Evolutionary conservation across 2,113 vertebrate genomes (phyloP).

Genomic region (Gymnocephalus cernua): DNA sequence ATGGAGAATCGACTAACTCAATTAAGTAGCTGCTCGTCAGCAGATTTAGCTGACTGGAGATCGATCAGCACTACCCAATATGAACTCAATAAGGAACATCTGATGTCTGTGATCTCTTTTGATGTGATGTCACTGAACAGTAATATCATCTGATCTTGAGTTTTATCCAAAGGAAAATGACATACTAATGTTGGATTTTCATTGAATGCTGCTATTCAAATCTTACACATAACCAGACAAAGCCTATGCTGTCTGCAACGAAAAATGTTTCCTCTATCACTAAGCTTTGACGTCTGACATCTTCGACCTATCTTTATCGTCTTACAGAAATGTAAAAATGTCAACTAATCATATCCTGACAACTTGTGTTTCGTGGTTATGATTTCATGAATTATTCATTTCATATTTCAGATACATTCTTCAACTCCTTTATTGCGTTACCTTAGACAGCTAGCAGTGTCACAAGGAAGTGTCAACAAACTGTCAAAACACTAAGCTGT

Average conservation of each 20-base stretch:
- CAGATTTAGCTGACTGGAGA: slow-evolving; percentile 27
- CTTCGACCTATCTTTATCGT: slow-evolving; percentile 37
- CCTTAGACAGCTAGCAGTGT: slow-evolving; percentile 35
- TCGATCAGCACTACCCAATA: slow-evolving; percentile 8
- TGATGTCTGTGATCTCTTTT: slow-evolving; percentile 31
- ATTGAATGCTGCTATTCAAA: slow-evolving; percentile 21
- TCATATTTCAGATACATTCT: slow-evolving; percentile 49
- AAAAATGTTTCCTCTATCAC: slow-evolving; percentile 25
- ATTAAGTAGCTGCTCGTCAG: slow-evolving; percentile 40
- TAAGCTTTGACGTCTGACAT: slow-evolving; percentile 2
- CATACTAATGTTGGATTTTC: not conserved
- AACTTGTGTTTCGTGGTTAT: slow-evolving; percentile 17
- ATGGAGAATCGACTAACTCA: slow-evolving; percentile 35
- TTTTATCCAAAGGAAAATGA: slow-evolving; percentile 19
- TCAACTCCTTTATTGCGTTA: slow-evolving; percentile 36
- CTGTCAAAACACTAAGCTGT: slow-evolving; percentile 17
- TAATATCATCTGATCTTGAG: slow-evolving; percentile 14
- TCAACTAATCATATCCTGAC: slow-evolving; percentile 22
- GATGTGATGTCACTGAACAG: slow-evolving; percentile 21
- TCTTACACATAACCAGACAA: not conserved
- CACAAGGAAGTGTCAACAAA: slow-evolving; percentile 14
- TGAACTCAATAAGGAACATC: slow-evolving; percentile 37
- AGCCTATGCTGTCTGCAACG: not conserved
- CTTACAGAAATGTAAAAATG: slow-evolving; percentile 41
- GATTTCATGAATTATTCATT: slow-evolving; percentile 60